These are phyloP conservation scores for Virgularia gustaviana DNA, from an alignment of 92 coral and sea anemone genomes.

Conservation along the genomic window DNA sequence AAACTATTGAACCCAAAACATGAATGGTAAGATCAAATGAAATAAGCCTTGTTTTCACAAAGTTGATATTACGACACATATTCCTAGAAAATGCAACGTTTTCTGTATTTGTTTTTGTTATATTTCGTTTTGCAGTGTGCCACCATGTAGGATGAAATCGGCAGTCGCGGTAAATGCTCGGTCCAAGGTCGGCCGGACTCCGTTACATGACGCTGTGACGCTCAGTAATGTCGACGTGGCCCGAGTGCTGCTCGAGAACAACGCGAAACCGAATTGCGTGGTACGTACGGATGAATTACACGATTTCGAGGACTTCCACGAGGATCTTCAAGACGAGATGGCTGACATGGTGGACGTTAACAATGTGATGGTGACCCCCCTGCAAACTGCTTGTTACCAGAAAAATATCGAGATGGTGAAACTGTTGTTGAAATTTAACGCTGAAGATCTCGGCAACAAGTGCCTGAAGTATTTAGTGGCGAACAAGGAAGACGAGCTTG, in stretches of 20 bases:
- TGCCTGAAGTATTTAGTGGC: constrained; percentile 68
- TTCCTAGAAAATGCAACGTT: too few species aligned
- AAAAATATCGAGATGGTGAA: constrained; percentile 43
- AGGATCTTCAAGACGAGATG: constrained; percentile 25
- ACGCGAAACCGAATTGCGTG: constrained; percentile 71
- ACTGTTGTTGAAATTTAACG: constrained; percentile 48
- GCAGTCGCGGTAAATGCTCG: constrained; percentile 63
- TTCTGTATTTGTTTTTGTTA: too few species aligned
- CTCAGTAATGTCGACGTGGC: constrained; percentile 77
- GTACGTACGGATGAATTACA: constrained; percentile 33
- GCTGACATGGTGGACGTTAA: constrained; percentile 29
- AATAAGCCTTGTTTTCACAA: neutral
- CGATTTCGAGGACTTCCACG: constrained; percentile 9
- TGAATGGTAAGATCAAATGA: constrained; percentile 58
- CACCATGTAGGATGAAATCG: constrained; percentile 68
- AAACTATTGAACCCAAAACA: constrained; percentile 64
- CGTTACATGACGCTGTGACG: constrained; percentile 84
- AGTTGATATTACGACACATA: neutral
- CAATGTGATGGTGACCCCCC: constrained; percentile 53
- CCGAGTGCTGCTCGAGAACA: constrained; percentile 60
- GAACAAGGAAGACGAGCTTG: constrained; percentile 65
- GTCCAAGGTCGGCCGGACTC: constrained; percentile 83
- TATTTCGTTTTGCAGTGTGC: constrained; percentile 51
- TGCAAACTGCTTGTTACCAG: constrained; percentile 72
- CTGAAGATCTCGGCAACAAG: constrained; percentile 67